Base-by-base conservation (phyloP, 2,113 vertebrate genomes). In the Dinomys branickii region DNA sequence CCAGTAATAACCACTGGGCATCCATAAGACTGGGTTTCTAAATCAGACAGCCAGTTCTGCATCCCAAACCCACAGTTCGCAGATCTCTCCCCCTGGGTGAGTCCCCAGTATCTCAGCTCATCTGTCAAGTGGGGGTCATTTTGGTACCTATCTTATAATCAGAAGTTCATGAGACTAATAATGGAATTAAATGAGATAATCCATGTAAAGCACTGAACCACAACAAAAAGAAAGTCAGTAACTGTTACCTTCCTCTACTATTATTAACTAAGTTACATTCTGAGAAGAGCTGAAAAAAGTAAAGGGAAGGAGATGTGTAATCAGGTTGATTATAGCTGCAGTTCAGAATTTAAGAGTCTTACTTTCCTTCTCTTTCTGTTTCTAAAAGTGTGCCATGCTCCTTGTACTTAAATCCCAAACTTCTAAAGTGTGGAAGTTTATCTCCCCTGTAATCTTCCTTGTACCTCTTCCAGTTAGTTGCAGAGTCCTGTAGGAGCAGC, bases 1-100 rank as follows among this genome's bases (percentile, higher is more conserved):
- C 41, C 2, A 0, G 0, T 20, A 35, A 12, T 8, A 8, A 67
- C 24, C 17, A 13, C 47, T 1, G 19, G 58, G 22, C 10, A 2
- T 4, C 0, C 20, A 54, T 20, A 10, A 4, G 20, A 41, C 61
- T 33, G 0, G 20, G 19, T 4, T 16, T 54, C 33, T 38, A 28
- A 4, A n/a, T 75, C 69, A 78, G 28, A 47, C 19, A 19, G 35
- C n/a, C 63, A 26, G 35, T 0, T 22, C 58, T 16, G 3, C n/a
- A 13, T 35, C 67, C 41, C 20, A 81, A 78, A 73, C 1, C 30
- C 84, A 47, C 44, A n/a, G 16, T 63, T 47, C 14, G 16, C 38
- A 56, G 26, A n/a, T 59, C 69, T 81, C 30, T 58, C 33, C 12
- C 30, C 69, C 24, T 77, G 82, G 38, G 44, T 50, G 22, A 26